Conservation (phyloP, 2,113 vertebrate genomes). For the Amphiprion percula region DNA sequence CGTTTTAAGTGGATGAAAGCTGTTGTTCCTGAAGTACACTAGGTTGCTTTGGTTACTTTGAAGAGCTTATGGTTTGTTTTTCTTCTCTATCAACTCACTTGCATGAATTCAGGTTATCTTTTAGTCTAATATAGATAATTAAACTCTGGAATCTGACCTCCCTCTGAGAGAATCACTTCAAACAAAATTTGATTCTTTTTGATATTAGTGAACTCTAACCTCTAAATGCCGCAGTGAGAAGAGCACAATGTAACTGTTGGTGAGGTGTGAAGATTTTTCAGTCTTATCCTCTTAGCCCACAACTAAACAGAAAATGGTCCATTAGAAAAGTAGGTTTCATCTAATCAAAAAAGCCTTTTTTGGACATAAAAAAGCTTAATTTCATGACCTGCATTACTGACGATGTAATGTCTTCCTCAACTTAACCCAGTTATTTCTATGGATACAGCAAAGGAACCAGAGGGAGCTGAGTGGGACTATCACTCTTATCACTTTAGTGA, state of each 20-base stretch:
- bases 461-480: constrained; percentile 77
- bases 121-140: constrained; percentile 17
- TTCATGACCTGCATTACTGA: constrained; percentile 51
- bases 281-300: background rate
- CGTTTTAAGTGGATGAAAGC: constrained; percentile 6
- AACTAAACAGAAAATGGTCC: constrained; percentile 30
- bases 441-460: constrained; percentile 73
- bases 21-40: background rate
- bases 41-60: background rate
- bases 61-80: constrained; percentile 5
- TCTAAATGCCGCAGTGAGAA: constrained; percentile 11
- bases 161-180: constrained; percentile 11
- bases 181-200: constrained; percentile 21
- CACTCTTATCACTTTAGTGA: constrained; percentile 83
- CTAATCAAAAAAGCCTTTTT: constrained; percentile 33
- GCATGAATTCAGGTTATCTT: constrained; percentile 10
- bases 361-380: constrained; percentile 52
- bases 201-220: background rate
- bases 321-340: constrained; percentile 31
- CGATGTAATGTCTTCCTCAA: constrained; percentile 69
- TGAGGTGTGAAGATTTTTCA: constrained; percentile 2
- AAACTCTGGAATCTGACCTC: background rate
- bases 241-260: background rate
- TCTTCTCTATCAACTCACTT: constrained; percentile 4
- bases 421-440: constrained; percentile 78